phyloP scores from a whole-genome alignment of 92 coral and sea anemone species.

The Epizoanthus scotinus region DNA sequence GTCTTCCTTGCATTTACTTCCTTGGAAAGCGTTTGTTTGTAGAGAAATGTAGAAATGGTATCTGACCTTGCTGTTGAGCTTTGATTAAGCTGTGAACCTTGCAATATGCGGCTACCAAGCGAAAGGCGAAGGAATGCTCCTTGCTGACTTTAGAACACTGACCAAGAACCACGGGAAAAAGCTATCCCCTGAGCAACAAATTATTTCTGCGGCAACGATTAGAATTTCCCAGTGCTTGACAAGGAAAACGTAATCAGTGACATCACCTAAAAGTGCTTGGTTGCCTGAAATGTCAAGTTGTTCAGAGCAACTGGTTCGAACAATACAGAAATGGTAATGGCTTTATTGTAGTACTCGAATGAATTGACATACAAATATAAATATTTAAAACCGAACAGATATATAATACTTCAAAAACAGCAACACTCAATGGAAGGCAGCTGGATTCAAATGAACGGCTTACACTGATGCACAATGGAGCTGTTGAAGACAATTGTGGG shows the following conservation, averaged over 20 bases:
- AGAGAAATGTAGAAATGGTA: background rate
- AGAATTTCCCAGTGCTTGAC: constrained; percentile 20
- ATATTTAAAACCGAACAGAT: constrained; percentile 44
- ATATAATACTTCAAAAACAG: constrained; percentile 43
- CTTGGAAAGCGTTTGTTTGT: background rate
- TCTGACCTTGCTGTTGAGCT: background rate
- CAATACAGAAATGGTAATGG: constrained; percentile 24
- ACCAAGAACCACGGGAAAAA: constrained; percentile 24
- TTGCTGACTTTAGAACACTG: constrained; percentile 15
- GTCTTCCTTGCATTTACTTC: background rate
- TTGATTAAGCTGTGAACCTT: background rate
- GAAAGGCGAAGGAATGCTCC: constrained; percentile 23
- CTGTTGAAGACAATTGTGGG: constrained; percentile 26
- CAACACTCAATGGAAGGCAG: constrained; percentile 39
- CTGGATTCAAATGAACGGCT: constrained; percentile 38
- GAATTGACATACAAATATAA: constrained; percentile 44
- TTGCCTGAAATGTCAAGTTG: constrained; percentile 11
- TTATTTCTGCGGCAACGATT: constrained; percentile 24
- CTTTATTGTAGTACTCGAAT: constrained; percentile 35
- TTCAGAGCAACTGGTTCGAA: constrained; percentile 1
- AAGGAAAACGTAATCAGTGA: constrained; percentile 17
- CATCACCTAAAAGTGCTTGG: constrained; percentile 2
- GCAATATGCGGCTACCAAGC: background rate
- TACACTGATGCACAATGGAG: constrained; percentile 14
- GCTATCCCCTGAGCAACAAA: constrained; percentile 2